These are phyloP conservation scores for Aphelinus atriplicis DNA, from an alignment of 1,140 invertebrate species.

Conservation along the genomic window DNA sequence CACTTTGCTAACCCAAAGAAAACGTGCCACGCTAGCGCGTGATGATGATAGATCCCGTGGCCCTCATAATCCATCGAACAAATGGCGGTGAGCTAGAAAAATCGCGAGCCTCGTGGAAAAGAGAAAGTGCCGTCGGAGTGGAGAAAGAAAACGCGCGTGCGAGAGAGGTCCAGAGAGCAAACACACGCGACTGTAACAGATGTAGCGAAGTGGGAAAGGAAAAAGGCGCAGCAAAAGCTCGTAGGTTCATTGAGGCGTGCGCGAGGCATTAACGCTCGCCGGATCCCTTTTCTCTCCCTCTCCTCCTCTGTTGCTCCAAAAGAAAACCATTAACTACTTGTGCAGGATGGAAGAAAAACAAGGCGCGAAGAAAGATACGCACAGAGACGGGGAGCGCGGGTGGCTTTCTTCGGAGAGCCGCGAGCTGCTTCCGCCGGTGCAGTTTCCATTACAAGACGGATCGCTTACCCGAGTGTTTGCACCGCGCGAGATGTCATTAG, in stretches of 20 bases:
- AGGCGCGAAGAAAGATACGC: slow-evolving; percentile 45
- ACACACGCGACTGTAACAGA: too few species aligned
- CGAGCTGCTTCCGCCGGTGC: slow-evolving; percentile 43
- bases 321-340: slow-evolving; percentile 64
- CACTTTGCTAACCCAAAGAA: too few species aligned
- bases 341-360: slow-evolving; percentile 61
- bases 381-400: slow-evolving; percentile 43
- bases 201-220: too few species aligned
- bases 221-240: too few species aligned
- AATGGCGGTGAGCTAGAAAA: too few species aligned
- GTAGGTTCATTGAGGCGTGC: slow-evolving; percentile 16
- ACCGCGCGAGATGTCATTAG: slow-evolving; percentile 50
- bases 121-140: too few species aligned
- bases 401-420: slow-evolving; percentile 39
- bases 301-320: slow-evolving; percentile 43
- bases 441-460: slow-evolving; percentile 60
- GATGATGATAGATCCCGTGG: too few species aligned
- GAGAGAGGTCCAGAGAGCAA: too few species aligned
- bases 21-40: too few species aligned
- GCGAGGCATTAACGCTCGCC: slow-evolving; percentile 49
- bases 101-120: too few species aligned
- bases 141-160: too few species aligned
- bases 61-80: too few species aligned
- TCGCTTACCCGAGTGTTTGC: slow-evolving; percentile 49
- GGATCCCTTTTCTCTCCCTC: background rate